These are phyloP conservation scores for Pentalonia nigronervosa DNA, from an alignment of 1,140 invertebrate species.

Conservation along the genomic window DNA sequence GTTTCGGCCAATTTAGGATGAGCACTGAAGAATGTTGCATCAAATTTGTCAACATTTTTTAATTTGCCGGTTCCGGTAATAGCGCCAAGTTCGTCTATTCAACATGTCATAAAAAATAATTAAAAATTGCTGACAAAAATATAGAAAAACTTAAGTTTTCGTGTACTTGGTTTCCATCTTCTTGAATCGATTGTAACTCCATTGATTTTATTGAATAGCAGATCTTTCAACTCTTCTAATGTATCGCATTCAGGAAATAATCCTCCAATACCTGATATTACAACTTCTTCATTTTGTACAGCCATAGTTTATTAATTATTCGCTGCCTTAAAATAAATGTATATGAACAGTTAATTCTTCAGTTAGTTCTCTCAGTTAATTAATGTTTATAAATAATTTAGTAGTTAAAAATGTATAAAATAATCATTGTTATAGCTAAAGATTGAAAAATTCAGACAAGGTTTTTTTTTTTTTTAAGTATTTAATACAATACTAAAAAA, in stretches of 20 bases:
- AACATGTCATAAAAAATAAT: background rate
- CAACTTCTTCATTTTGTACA: slow-evolving; percentile 63
- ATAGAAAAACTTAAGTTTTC: background rate
- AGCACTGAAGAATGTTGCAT: slow-evolving; percentile 61
- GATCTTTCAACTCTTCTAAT: slow-evolving; percentile 69
- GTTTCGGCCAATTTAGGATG: slow-evolving; percentile 59
- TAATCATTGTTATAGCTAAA: too few species aligned
- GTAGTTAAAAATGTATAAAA: too few species aligned
- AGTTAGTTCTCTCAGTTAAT: too few species aligned
- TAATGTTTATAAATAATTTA: too few species aligned
- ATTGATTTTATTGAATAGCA: slow-evolving; percentile 65
- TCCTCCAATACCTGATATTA: slow-evolving; percentile 74
- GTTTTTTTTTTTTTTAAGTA: too few species aligned
- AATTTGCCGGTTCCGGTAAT: background rate
- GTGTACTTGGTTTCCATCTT: slow-evolving; percentile 36
- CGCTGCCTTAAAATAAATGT: background rate
- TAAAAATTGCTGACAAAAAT: background rate
- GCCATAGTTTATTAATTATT: slow-evolving; percentile 4
- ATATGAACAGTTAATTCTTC: background rate
- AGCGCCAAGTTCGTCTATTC: background rate
- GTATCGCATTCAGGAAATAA: slow-evolving; percentile 70
- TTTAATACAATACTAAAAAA: too few species aligned
- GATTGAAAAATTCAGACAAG: too few species aligned
- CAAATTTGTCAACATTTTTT: slow-evolving; percentile 58
- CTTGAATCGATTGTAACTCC: slow-evolving; percentile 47